phyloP scores from a whole-genome alignment of 2,797 vertebrate species.

The Crocidura indochinensis region DNA sequence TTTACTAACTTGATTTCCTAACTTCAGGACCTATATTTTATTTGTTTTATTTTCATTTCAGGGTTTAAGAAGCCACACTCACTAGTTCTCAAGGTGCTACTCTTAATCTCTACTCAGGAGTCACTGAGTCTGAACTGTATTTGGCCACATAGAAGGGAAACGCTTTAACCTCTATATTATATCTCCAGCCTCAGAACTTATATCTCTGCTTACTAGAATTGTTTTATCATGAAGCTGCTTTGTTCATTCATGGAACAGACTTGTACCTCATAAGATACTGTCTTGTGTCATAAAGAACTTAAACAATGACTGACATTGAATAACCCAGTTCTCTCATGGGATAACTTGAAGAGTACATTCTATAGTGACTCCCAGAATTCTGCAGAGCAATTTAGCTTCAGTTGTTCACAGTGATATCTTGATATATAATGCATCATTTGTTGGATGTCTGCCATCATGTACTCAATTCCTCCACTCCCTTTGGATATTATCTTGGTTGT shows the following conservation, averaged over 20 bases:
- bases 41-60: no score
- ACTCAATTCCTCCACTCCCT: not conserved
- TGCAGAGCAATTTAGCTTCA: not conserved
- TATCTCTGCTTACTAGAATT: not conserved
- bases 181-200: no score
- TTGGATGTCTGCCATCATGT: not conserved
- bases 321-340: not conserved
- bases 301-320: not conserved
- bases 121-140: no score
- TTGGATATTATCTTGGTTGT: not conserved
- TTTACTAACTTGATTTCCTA: not conserved
- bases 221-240: conserved; percentile 24
- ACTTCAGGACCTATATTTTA: no score
- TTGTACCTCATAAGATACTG: not conserved
- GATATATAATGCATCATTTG: not conserved
- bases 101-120: no score
- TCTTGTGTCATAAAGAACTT: not conserved
- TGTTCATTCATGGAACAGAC: not conserved
- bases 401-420: not conserved
- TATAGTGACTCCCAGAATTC: not conserved
- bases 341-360: not conserved
- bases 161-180: no score
- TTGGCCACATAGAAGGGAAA: no score
- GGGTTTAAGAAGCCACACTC: no score
- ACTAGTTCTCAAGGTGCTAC: no score